Evolutionary conservation across 1,140 invertebrate species (phyloP).

Genomic region (Seison nebaliae): DNA sequence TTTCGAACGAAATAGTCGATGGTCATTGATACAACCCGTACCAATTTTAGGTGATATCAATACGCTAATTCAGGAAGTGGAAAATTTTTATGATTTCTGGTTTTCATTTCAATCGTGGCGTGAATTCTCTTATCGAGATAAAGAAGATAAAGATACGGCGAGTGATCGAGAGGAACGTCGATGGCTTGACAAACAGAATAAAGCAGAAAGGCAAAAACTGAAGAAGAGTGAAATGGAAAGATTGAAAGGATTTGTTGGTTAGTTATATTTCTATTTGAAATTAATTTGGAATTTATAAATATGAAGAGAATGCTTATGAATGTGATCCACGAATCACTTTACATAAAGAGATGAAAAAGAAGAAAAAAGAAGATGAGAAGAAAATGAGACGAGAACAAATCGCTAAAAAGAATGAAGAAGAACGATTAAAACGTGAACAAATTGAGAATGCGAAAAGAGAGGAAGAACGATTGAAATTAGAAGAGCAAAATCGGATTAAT

Average conservation of each 20-base stretch:
- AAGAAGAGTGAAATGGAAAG: slow-evolving; percentile 86
- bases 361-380: slow-evolving; percentile 59
- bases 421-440: slow-evolving; percentile 30
- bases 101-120: slow-evolving; percentile 94
- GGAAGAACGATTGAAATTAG: too few relatives aligned
- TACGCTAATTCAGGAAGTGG: slow-evolving; percentile 29
- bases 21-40: slow-evolving; percentile 62
- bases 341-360: slow-evolving; percentile 76
- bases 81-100: slow-evolving; percentile 36
- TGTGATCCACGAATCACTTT: slow-evolving; percentile 63
- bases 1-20: slow-evolving; percentile 56
- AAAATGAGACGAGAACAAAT: slow-evolving; percentile 61
- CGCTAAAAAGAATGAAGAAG: slow-evolving; percentile 3
- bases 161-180: slow-evolving; percentile 70
- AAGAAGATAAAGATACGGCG: slow-evolving; percentile 89
- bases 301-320: slow-evolving; percentile 58
- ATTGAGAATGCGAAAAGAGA: slow-evolving; percentile 56
- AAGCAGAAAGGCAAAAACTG: slow-evolving; percentile 53
- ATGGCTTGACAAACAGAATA: slow-evolving; percentile 93
- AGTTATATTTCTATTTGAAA: slow-evolving; percentile 13
- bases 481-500: neutral
- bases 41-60: slow-evolving; percentile 54
- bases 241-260: slow-evolving; percentile 49
- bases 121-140: slow-evolving; percentile 93
- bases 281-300: slow-evolving; percentile 7